phyloP scores from a whole-genome alignment of 2,797 vertebrate genomes.

The Poecile montanus region DNA sequence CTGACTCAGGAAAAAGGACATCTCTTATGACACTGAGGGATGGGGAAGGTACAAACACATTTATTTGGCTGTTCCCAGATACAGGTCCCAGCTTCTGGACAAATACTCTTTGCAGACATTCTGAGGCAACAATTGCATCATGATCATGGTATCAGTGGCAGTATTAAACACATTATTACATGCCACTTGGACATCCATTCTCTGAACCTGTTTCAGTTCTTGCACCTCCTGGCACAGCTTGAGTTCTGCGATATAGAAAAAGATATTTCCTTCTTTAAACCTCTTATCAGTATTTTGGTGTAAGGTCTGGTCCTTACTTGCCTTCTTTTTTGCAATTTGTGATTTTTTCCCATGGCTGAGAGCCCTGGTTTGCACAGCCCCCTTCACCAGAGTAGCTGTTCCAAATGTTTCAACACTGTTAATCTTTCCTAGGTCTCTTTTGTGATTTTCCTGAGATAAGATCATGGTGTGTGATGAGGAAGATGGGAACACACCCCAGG shows the following conservation, averaged over 20 bases:
- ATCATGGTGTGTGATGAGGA: neutral
- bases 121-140: neutral
- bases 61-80: neutral
- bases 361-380: neutral
- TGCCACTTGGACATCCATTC: neutral
- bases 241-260: neutral
- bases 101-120: neutral
- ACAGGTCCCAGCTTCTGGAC: neutral
- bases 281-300: neutral
- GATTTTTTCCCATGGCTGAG: neutral
- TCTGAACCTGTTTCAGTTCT: neutral
- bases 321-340: neutral
- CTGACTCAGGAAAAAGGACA: neutral
- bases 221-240: neutral
- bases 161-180: neutral
- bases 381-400: neutral
- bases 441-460: neutral
- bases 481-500: neutral
- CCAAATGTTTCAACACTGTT: too few relatives aligned
- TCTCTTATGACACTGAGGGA: neutral
- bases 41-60: neutral
- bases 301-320: neutral
- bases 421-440: neutral
- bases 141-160: neutral
- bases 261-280: neutral